Conservation (phyloP, 2,888 invertebrate genomes). For the Xanthorhoe designata region DNA sequence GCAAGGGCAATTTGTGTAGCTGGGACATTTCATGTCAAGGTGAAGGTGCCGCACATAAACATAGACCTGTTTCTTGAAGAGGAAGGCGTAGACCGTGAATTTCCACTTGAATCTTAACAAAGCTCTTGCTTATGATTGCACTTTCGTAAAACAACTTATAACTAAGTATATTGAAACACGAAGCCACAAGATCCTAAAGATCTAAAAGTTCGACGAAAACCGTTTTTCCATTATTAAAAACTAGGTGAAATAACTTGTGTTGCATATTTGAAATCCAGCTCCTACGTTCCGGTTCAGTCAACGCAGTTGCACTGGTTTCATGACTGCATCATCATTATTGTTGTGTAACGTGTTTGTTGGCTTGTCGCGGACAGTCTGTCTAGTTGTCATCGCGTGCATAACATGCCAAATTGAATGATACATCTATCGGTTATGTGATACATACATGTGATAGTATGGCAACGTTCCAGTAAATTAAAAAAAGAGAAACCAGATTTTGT, state of each 20-base stretch:
- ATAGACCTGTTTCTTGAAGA: constrained; percentile 8
- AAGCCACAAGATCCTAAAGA: neutral
- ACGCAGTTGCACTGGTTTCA: constrained; percentile 19
- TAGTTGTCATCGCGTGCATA: constrained; percentile 29
- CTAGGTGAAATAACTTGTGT: constrained; percentile 10
- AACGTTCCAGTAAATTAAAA: constrained; percentile 29
- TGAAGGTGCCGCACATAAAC: constrained; percentile 9
- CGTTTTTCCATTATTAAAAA: constrained; percentile 1
- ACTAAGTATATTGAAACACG: neutral
- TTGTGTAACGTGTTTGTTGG: constrained; percentile 23
- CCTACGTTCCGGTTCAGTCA: constrained; percentile 18
- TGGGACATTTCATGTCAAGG: constrained; percentile 16
- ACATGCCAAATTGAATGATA: constrained; percentile 29
- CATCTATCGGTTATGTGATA: constrained; percentile 26
- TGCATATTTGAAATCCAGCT: constrained; percentile 10
- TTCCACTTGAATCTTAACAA: constrained; percentile 2
- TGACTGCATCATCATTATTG: constrained; percentile 27
- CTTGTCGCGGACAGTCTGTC: constrained; percentile 28
- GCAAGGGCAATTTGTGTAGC: constrained; percentile 9
- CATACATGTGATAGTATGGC: constrained; percentile 30
- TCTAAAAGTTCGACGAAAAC: neutral
- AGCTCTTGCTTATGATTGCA: constrained; percentile 4
- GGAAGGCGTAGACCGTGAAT: constrained; percentile 6
- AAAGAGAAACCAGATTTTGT: constrained; percentile 20
- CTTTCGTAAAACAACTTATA: constrained; percentile 5